phyloP scores from a whole-genome alignment of 2,888 invertebrate species.

The Opisthograptis luteolata region DNA sequence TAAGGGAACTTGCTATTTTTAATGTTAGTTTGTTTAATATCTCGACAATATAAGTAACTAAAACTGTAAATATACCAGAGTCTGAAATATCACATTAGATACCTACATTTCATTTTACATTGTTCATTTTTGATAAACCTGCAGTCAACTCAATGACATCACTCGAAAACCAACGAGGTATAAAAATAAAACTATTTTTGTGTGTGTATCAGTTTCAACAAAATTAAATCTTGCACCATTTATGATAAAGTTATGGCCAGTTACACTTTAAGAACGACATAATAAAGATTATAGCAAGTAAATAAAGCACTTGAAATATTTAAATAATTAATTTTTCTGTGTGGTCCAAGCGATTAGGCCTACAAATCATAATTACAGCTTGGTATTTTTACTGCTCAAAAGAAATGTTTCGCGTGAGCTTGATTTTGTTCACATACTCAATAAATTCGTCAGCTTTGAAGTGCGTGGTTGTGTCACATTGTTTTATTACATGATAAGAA shows the following conservation, averaged over 20 bases:
- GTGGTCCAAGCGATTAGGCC: slow-evolving; percentile 31
- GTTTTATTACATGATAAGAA: slow-evolving; percentile 56
- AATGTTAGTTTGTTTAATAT: too few species aligned
- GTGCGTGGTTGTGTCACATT: slow-evolving; percentile 49
- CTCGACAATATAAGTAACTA: too few species aligned
- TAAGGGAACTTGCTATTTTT: too few species aligned
- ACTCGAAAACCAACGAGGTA: neutral
- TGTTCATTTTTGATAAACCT: neutral
- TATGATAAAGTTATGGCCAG: too few species aligned
- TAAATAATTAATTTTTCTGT: slow-evolving; percentile 8
- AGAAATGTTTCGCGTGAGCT: slow-evolving; percentile 45
- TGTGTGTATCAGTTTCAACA: neutral
- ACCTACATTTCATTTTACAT: neutral
- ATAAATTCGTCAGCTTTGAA: slow-evolving; percentile 50
- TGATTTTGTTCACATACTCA: slow-evolving; percentile 44
- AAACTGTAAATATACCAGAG: too few species aligned
- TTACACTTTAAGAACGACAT: too few species aligned
- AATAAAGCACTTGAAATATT: neutral
- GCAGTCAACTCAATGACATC: neutral
- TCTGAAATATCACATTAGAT: too few species aligned
- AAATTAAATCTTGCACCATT: too few species aligned
- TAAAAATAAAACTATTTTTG: neutral
- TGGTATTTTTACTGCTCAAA: slow-evolving; percentile 36
- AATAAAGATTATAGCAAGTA: too few species aligned
- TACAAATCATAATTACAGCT: slow-evolving; percentile 33